Evolutionary conservation across 2,888 invertebrate species (phyloP).

Genomic region (Chymomyza fuscimana): DNA sequence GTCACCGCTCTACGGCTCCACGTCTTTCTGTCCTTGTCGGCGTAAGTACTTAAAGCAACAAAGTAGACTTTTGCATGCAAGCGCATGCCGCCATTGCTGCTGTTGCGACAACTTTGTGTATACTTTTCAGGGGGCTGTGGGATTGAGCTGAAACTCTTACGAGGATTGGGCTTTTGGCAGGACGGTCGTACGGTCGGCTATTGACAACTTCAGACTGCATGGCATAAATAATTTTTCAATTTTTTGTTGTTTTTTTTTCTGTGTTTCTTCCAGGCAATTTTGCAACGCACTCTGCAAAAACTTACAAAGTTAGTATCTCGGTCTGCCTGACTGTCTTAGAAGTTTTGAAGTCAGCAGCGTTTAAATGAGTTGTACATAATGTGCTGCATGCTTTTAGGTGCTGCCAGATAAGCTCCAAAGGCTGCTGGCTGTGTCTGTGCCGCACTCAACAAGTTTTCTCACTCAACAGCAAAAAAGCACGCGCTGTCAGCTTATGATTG

Average conservation of each 20-base stretch:
- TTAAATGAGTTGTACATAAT: constrained; percentile 67
- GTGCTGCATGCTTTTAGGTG: constrained; percentile 48
- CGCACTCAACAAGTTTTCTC: constrained; percentile 64
- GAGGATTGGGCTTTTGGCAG: constrained; percentile 5
- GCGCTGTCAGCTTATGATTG: constrained; percentile 53
- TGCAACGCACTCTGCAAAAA: constrained; percentile 47
- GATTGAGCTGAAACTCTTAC: background rate
- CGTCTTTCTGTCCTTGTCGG: constrained; percentile 38
- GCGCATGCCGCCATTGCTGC: constrained; percentile 62
- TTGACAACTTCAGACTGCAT: constrained; percentile 62
- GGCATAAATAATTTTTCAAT: constrained; percentile 62
- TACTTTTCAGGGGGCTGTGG: constrained; percentile 19
- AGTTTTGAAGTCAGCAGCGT: constrained; percentile 50
- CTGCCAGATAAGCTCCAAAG: constrained; percentile 41
- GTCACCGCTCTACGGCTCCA: constrained; percentile 15
- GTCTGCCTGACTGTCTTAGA: constrained; percentile 27
- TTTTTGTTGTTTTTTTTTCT: constrained; percentile 35
- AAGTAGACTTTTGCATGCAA: constrained; percentile 70
- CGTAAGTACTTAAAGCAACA: constrained; percentile 73
- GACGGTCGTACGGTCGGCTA: constrained; percentile 29
- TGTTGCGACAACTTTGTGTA: constrained; percentile 59
- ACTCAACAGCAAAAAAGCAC: constrained; percentile 37
- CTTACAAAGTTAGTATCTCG: constrained; percentile 52
- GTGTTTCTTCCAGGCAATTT: constrained; percentile 68
- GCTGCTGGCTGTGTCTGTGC: constrained; percentile 5